Evolutionary conservation across 2,113 vertebrate species (phyloP), one percentile per base, ranked within the genome.

Genomic region (Eurypyga helias): DNA sequence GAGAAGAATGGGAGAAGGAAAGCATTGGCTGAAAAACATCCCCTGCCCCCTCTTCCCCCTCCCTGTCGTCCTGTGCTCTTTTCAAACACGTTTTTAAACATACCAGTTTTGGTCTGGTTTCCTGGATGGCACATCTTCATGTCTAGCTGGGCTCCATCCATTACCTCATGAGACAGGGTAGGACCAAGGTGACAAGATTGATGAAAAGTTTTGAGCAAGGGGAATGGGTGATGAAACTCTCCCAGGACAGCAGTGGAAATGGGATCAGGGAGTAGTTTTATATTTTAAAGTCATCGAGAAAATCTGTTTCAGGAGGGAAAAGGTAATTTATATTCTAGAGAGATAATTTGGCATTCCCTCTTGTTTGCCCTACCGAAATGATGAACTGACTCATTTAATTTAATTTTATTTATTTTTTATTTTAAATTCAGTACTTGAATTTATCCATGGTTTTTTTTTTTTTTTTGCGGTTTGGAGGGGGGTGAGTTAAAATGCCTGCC

Each of bases 81-180:
- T 89, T 93, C 48, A 94, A 96, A 96, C 73, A 90, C 10, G 2
- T 71, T 95, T 96, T 96, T 95, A 96, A 96, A 95, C 87, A 96
- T 75, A 87, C 73, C 65, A 77, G 71, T 94, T 96, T 95, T 82
- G 95, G 93, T 94, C 94, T 95, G 94, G 95, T 96, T 97, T 96
- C 94, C 97, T 96, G 95, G 90, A 96, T 96, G 94, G 94, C 94
- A 93, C 96, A 87, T 94, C 93, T 84, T 85, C 91, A 8, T 70
- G 90, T 97, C 96, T 96, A 96, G 92, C 89, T 94, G 87, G 81
- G 55, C 71, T 87, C 61, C 69, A 88, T 96, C 94, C 92, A 84
- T 97, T 97, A 95, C 81, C 72, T 95, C 52, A 70, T 92, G 87
- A 96, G 95, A 91, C 94, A 86, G 82, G 29, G 21, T 94, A 95